These are phyloP conservation scores for Gyrodactylus salaris DNA, from an alignment of 1,140 invertebrate species.

Conservation along the genomic window DNA sequence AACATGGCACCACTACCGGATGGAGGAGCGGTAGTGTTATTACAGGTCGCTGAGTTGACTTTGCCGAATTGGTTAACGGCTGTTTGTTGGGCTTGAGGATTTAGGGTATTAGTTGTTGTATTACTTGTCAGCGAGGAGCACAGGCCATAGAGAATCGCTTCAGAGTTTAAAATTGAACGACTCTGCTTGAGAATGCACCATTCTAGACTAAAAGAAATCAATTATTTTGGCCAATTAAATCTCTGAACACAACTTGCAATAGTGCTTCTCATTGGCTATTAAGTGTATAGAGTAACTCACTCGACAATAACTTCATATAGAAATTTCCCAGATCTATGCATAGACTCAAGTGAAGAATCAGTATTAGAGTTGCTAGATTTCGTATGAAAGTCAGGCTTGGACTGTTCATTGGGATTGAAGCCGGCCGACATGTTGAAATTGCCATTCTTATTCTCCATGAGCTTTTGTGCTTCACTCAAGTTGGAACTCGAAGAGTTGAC, in stretches of 20 bases:
- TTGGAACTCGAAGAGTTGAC: not conserved
- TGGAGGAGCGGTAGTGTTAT: too few relatives aligned
- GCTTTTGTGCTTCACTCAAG: not conserved
- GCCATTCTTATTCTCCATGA: too few relatives aligned
- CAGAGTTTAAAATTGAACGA: not conserved
- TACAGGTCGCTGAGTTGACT: too few relatives aligned
- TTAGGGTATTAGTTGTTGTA: not conserved
- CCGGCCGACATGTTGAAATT: too few relatives aligned
- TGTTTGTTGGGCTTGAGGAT: not conserved
- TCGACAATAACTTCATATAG: not conserved
- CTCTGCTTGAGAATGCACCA: not conserved
- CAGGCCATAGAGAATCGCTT: not conserved
- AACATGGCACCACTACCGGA: too few relatives aligned
- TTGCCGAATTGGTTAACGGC: too few relatives aligned
- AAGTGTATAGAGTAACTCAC: not conserved
- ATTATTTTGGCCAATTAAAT: too few relatives aligned
- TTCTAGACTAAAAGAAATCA: not conserved
- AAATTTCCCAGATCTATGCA: not conserved
- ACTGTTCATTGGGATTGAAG: too few relatives aligned
- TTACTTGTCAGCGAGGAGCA: not conserved
- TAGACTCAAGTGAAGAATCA: not conserved
- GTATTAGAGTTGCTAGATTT: too few relatives aligned
- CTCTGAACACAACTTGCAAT: too few relatives aligned
- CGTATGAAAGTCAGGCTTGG: too few relatives aligned
- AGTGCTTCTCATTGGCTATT: too few relatives aligned